Evolutionary conservation across 2,888 invertebrate species (phyloP).

Genomic region (Fabriciana adippe): DNA sequence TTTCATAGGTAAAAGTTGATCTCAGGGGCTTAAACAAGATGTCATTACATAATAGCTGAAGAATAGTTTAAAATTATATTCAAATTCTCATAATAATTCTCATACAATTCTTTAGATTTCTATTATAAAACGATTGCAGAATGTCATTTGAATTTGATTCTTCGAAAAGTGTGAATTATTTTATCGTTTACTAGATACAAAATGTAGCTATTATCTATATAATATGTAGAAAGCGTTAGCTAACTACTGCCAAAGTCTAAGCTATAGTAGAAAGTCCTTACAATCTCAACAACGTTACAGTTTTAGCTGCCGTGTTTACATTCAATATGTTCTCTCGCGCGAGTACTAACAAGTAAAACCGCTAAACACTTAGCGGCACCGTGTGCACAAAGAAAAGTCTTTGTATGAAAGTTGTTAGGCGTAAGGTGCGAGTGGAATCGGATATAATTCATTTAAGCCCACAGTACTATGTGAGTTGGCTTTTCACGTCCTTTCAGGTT

Average conservation of each 20-base stretch:
- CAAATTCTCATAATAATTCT: too few relatives aligned
- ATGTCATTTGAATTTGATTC: too few relatives aligned
- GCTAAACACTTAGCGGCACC: slow-evolving; percentile 45
- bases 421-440: not conserved
- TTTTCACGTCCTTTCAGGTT: too few relatives aligned
- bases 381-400: not conserved
- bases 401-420: not conserved
- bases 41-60: too few relatives aligned
- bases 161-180: too few relatives aligned
- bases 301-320: slow-evolving; percentile 35
- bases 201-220: not conserved
- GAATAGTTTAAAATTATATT: too few relatives aligned
- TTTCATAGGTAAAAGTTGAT: too few relatives aligned
- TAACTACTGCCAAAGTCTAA: slow-evolving; percentile 3
- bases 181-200: not conserved
- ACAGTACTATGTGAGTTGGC: too few relatives aligned
- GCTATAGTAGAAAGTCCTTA: slow-evolving; percentile 12
- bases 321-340: slow-evolving; percentile 29
- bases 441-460: too few relatives aligned
- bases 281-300: slow-evolving; percentile 23
- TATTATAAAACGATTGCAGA: too few relatives aligned
- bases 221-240: slow-evolving; percentile 2
- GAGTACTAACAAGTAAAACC: slow-evolving; percentile 26
- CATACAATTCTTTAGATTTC: too few relatives aligned
- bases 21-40: too few relatives aligned